Percentiles rank a stretch among this genome's conserved stretches.
Conservation (phyloP, 1,140 invertebrate species). For the Asbolus verrucosus region DNA sequence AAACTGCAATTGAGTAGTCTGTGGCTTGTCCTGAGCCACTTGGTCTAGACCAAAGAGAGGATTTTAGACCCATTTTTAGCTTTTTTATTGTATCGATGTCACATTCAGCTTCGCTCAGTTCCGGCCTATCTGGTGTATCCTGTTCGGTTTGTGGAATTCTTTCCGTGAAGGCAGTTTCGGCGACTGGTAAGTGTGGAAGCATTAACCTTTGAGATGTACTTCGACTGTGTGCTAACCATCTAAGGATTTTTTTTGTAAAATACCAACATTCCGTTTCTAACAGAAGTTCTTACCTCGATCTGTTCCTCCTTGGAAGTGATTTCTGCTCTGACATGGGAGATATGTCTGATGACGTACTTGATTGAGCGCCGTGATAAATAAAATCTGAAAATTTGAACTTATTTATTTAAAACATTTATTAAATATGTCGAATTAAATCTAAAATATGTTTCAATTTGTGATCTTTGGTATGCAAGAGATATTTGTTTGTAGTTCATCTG, state of each 20-base stretch:
- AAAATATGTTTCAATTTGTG: too few relatives aligned
- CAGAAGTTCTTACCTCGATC: constrained; percentile 71
- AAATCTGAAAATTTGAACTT: constrained; percentile 74
- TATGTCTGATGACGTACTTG: constrained; percentile 82
- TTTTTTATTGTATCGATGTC: constrained; percentile 83
- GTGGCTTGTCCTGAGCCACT: constrained; percentile 69
- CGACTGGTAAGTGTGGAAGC: constrained; percentile 72
- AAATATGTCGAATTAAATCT: too few relatives aligned
- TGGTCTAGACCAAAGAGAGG: constrained; percentile 79
- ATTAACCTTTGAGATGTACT: constrained; percentile 66
- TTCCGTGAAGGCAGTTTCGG: constrained; percentile 71
- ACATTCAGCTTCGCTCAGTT: constrained; percentile 78
- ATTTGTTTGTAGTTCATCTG: too few relatives aligned
- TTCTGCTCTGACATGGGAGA: constrained; percentile 83
- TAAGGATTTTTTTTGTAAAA: too few relatives aligned
- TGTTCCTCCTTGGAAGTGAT: constrained; percentile 76
- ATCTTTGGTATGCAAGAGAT: too few relatives aligned
- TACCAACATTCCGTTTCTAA: background rate
- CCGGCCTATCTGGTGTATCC: constrained; percentile 66
- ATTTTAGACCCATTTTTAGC: constrained; percentile 76
- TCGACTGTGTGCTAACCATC: constrained; percentile 66
- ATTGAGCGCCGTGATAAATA: constrained; percentile 80
- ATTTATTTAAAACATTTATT: constrained; percentile 65
- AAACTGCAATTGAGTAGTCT: constrained; percentile 78
- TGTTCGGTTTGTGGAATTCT: constrained; percentile 54